Base-by-base conservation (phyloP, 2,888 invertebrate genomes). In the Folsomia candida region DNA sequence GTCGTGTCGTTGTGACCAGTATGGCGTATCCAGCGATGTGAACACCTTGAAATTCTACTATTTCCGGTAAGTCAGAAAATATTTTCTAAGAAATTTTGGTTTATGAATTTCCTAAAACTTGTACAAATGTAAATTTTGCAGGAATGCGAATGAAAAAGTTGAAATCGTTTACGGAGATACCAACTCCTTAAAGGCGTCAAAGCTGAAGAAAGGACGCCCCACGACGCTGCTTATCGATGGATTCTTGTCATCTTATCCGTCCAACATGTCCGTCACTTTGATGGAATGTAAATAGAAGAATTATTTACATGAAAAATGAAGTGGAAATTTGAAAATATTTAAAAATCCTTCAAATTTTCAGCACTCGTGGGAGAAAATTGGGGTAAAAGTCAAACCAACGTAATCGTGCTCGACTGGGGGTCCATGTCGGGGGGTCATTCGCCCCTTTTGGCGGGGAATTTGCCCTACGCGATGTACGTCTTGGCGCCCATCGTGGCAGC, bases 321-420 rank as follows among this genome's bases (percentile, higher is more conserved):
- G n/a, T n/a, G n/a, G n/a, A n/a, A n/a, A n/a, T n/a, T n/a, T n/a
- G n/a, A n/a, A n/a, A n/a, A n/a, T n/a, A n/a, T n/a, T n/a, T n/a
- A n/a, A n/a, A n/a, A n/a, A n/a, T n/a, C n/a, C n/a, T n/a, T n/a
- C n/a, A n/a, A n/a, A n/a, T n/a, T n/a, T n/a, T n/a, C n/a, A n/a
- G n/a, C n/a, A n/a, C n/a, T n/a, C n/a, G n/a, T n/a, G n/a, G n/a
- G n/a, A n/a, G n/a, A n/a, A n/a, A n/a, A n/a, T n/a, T n/a, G n/a
- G 20, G 28, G 18, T n/a, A 24, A 0, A 2, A 63, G 69, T 3
- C 24, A 28, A 1, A 37, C 22, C 1, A 75, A 75, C 22, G 68
- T 75, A 0, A 71, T 75, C 22, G 65, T 72, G 3, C 14, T 75
- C 1, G 75, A 75, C 28, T 75, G 69, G 69, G 72, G 72, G 18